Conservation (phyloP, 2,113 vertebrate species). For the Rallus limicola region DNA sequence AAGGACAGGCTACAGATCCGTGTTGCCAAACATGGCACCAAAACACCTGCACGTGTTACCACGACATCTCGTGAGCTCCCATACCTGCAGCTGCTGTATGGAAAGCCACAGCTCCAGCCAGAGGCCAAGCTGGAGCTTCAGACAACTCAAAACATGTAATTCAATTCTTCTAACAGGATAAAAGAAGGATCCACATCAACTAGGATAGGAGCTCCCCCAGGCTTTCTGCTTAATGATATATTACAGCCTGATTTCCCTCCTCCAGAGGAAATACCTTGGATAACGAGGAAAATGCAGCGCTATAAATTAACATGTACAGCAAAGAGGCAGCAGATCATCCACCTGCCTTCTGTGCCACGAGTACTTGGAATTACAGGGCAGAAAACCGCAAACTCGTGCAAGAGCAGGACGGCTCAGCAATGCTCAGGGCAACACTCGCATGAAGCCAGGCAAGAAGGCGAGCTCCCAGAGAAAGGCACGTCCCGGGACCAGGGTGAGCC, state of each 20-base stretch:
- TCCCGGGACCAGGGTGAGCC: too few relatives aligned
- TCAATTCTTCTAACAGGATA: conserved; percentile 34
- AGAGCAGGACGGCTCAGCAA: not conserved
- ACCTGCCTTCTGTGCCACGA: accelerated
- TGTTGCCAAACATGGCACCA: accelerated
- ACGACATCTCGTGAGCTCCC: accelerated
- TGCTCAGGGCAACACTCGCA: not conserved
- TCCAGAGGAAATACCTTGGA: conserved; percentile 38
- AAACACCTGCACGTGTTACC: accelerated
- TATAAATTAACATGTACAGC: not conserved
- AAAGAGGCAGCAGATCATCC: not conserved
- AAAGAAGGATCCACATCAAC: conserved; percentile 8
- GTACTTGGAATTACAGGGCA: not conserved
- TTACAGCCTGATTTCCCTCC: conserved; percentile 37
- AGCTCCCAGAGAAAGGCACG: too few relatives aligned
- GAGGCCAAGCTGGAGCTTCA: not conserved
- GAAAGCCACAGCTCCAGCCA: not conserved
- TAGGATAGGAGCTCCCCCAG: conserved; percentile 16
- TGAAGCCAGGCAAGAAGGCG: not conserved
- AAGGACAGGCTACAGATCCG: accelerated
- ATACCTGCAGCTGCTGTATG: accelerated
- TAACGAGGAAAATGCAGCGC: not conserved
- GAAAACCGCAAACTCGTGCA: not conserved
- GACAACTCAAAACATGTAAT: not conserved
- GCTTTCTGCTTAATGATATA: conserved; percentile 29